Conservation (phyloP, 2,113 vertebrate species). For the Oenanthe oenanthe region DNA sequence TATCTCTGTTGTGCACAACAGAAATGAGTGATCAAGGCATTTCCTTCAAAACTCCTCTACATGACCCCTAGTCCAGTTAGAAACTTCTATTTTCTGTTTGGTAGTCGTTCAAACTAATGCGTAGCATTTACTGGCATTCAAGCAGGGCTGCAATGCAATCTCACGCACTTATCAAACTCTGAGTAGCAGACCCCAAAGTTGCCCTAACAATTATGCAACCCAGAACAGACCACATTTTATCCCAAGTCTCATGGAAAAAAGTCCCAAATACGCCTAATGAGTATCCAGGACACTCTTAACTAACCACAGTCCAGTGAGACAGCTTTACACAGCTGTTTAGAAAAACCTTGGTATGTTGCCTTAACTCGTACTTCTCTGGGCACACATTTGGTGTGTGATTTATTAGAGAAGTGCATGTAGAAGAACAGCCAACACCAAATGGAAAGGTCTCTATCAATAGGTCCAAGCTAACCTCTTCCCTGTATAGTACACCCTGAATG, state of each 20-base stretch:
- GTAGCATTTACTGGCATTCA: neutral
- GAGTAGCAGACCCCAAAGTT: neutral
- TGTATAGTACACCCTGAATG: neutral
- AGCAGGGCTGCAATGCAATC: neutral
- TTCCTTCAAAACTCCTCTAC: neutral
- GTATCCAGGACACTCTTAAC: neutral
- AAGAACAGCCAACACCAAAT: neutral
- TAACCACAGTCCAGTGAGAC: neutral
- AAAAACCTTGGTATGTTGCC: neutral
- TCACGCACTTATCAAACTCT: neutral
- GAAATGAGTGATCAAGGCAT: neutral
- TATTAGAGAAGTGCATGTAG: neutral
- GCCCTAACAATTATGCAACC: neutral
- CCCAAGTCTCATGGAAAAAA: neutral
- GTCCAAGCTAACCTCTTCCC: neutral
- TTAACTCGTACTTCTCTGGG: neutral
- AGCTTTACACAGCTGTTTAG: neutral
- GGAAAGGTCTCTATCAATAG: neutral
- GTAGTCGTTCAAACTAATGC: neutral
- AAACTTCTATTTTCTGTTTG: neutral
- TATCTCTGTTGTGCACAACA: neutral
- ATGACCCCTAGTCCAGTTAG: neutral
- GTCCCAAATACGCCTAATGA: neutral
- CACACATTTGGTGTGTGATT: neutral
- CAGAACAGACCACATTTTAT: neutral